Base-by-base conservation (phyloP, 1,140 invertebrate species). In the Amphibalanus amphitrite region DNA sequence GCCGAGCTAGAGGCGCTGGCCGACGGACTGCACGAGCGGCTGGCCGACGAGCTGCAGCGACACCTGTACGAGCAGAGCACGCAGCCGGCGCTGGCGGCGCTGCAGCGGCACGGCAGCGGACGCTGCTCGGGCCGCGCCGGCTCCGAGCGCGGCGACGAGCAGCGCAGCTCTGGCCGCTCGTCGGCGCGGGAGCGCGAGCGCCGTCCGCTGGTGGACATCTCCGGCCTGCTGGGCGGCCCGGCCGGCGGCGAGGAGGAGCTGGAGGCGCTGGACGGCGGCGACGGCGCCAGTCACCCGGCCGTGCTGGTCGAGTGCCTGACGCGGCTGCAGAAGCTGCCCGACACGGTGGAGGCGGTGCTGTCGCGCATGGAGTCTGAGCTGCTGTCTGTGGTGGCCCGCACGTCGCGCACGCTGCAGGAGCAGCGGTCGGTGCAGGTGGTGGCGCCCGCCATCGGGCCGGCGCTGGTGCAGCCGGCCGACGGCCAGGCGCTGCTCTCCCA, bases 231-330 rank as follows among this genome's bases (percentile, higher is more conserved):
- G 69, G 71, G 72, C 30, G 72, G 72, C 10, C 23, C 70, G 26
- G 72, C 29, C 17, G 70, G 69, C 0, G 72, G 72, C 29, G 72
- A 72, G 29, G 38, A 15, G 72, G 79, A 86, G 29, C 81, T 83
- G 29, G 88, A 90, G 77, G 86, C 89, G 77, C 81, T 86, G 67
- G 83, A 85, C 76, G 77, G 81, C 29, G 75, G 79, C 28, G 86
- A 89, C 79, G 38, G 38, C 38, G 6, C 38, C 38, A 38, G 38
- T 17, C 38, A 38, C 76, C 85, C 93, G 75, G 86, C 89, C 75
- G 89, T 93, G 75, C 83, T 93, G 33, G 86, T 94, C 6, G 91
- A 94, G 79, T 93, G 92, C 74, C 83, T 95, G 38, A 89, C 87
- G n/a, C 84, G 91, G 69, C 81, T 97, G 67, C 87, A 89, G 71